Evolutionary conservation across 2,888 invertebrate genomes (phyloP), one percentile per base, ranked within the genome.

Genomic region (Hemicrepidius hirtus): DNA sequence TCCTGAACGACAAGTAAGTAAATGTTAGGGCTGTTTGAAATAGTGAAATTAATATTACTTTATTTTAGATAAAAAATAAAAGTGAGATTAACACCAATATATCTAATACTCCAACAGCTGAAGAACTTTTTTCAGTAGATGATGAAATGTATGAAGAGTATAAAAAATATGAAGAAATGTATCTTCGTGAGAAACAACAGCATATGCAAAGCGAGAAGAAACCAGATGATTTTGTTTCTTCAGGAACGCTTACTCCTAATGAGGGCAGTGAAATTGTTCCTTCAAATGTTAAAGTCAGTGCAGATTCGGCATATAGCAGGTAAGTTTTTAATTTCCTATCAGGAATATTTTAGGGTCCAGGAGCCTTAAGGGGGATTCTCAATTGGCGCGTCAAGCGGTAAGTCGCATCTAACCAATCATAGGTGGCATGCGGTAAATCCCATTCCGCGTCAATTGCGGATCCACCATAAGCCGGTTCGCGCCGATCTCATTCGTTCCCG

Each of bases 271-370:
- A 60, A 4, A 40, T 24, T 37, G 44, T 60, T 68, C 49, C 35
- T 66, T 20, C 16, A 35, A 59, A 70, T 69, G 53, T 60, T 64
- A 24, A 80, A 81, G 16, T 82, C 81, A 50, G 80, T 78, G 62
- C 75, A 79, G 79, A 85, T 83, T 95, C 95, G 28, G 95, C 95
- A 66, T 95, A 95, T 87, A 94, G 94, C 90, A 95, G 95, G 95
- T 95, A 88, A 88, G n/a, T n/a, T n/a, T n/a, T n/a, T n/a, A n/a
- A n/a, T n/a, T n/a, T n/a, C n/a, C n/a, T n/a, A n/a, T n/a, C n/a
- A n/a, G n/a, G n/a, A n/a, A n/a, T n/a, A n/a, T n/a, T n/a, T n/a
- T n/a, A n/a, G n/a, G n/a, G n/a, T n/a, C n/a, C n/a, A n/a, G n/a
- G n/a, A n/a, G n/a, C n/a, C n/a, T n/a, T n/a, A n/a, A n/a, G n/a